phyloP scores from a whole-genome alignment of 2,113 vertebrate genomes.

The Octodon degus region DNA sequence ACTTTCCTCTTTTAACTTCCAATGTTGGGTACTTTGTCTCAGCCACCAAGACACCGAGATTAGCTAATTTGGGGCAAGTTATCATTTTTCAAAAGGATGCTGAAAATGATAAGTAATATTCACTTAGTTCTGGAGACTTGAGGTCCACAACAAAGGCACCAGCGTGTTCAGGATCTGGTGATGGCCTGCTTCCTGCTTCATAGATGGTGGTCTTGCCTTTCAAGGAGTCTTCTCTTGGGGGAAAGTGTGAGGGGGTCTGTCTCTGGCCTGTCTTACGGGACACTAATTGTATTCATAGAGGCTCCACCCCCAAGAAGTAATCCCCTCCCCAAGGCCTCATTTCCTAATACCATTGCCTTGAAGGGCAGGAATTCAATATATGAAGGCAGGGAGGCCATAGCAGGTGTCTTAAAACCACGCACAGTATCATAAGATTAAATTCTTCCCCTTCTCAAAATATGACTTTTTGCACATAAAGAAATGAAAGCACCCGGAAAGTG shows the following conservation, averaged over 20 bases:
- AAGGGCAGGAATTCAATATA: not conserved
- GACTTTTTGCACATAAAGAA: not conserved
- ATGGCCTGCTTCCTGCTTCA: not conserved
- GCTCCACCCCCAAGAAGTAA: not conserved
- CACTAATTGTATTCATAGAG: not conserved
- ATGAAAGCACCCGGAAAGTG: not conserved
- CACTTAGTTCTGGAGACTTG: not conserved
- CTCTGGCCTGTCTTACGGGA: not conserved
- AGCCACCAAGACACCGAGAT: not conserved
- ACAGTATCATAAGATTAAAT: not conserved
- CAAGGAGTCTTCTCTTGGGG: not conserved
- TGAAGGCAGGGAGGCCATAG: not conserved
- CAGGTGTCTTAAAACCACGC: not conserved
- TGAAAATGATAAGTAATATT: constrained; percentile 40
- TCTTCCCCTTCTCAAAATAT: not conserved
- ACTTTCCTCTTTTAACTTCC: not conserved
- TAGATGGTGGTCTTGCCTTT: not conserved
- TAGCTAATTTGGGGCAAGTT: constrained; percentile 31
- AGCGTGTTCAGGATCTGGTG: not conserved
- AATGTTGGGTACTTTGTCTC: not conserved
- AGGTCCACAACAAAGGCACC: not conserved
- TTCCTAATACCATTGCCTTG: not conserved
- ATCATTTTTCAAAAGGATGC: not conserved
- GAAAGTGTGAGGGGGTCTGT: not conserved
- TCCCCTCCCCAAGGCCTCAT: not conserved